Evolutionary conservation across 2,888 invertebrate species (phyloP).

Genomic region (Cremastinae sp.): DNA sequence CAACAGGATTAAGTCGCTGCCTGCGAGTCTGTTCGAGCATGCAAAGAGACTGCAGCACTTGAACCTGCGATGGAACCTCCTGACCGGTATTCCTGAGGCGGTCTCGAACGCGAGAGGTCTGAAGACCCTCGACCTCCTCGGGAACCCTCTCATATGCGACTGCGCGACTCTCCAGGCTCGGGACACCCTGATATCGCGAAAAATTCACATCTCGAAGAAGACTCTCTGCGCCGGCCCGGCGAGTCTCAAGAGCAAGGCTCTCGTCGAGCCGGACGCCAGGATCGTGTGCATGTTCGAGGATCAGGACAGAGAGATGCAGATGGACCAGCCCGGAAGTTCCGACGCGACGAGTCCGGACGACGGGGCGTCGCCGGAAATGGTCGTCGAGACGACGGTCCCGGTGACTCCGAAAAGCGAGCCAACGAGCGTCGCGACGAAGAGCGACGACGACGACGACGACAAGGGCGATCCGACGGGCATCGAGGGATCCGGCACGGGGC

Average conservation of each 20-base stretch:
- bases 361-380: no score
- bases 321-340: constrained; percentile 82
- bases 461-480: constrained; percentile 62
- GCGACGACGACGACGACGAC: no score
- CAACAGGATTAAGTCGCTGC: constrained; percentile 83
- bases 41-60: constrained; percentile 84
- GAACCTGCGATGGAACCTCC: constrained; percentile 84
- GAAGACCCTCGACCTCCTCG: constrained; percentile 85
- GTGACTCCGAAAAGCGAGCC: no score
- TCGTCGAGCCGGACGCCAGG: constrained; percentile 82
- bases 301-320: constrained; percentile 81
- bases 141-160: constrained; percentile 87
- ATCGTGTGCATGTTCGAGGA: constrained; percentile 71
- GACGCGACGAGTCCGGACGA: no score
- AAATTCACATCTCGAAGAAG: constrained; percentile 76
- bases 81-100: constrained; percentile 84
- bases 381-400: no score
- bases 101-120: constrained; percentile 82
- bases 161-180: constrained; percentile 86
- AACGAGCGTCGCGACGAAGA: no score
- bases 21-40: constrained; percentile 81
- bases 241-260: constrained; percentile 82
- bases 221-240: constrained; percentile 83
- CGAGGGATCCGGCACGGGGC: constrained; percentile 76
- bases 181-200: constrained; percentile 82